phyloP scores from a whole-genome alignment of 2,888 invertebrate species.

The Papilio gigon region DNA sequence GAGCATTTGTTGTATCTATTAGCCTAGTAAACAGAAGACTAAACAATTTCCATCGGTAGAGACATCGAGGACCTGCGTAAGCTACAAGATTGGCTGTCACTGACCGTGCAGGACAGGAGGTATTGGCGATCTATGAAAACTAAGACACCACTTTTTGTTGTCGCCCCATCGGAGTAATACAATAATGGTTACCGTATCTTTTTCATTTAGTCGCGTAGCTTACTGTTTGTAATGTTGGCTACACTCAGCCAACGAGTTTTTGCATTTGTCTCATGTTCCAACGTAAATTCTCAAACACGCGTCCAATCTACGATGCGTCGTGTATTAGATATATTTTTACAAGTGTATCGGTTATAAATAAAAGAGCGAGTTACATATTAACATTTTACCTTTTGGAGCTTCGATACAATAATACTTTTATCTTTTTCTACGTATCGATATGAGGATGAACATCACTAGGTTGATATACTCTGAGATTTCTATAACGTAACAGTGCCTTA shows the following conservation, averaged over 20 bases:
- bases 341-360: conserved; percentile 3
- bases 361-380: conserved; percentile 6
- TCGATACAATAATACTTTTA: neutral
- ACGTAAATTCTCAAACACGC: conserved; percentile 21
- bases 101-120: too few species aligned
- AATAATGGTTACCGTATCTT: neutral
- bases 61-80: too few species aligned
- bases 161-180: too few species aligned
- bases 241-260: conserved; percentile 7
- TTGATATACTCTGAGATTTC: conserved; percentile 3
- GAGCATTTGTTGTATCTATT: neutral
- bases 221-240: conserved; percentile 20
- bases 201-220: neutral
- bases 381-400: conserved; percentile 21
- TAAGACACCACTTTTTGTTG: too few species aligned
- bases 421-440: conserved; percentile 31
- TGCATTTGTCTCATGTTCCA: conserved; percentile 33
- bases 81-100: too few species aligned
- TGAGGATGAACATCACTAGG: conserved; percentile 25
- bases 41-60: too few species aligned
- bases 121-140: too few species aligned
- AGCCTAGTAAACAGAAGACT: neutral
- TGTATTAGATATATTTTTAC: conserved; percentile 20
- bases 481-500: neutral
- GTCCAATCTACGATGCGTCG: conserved; percentile 11